These are phyloP conservation scores for Platichthys stellatus DNA, from an alignment of 2,113 vertebrate species.

Conservation along the genomic window DNA sequence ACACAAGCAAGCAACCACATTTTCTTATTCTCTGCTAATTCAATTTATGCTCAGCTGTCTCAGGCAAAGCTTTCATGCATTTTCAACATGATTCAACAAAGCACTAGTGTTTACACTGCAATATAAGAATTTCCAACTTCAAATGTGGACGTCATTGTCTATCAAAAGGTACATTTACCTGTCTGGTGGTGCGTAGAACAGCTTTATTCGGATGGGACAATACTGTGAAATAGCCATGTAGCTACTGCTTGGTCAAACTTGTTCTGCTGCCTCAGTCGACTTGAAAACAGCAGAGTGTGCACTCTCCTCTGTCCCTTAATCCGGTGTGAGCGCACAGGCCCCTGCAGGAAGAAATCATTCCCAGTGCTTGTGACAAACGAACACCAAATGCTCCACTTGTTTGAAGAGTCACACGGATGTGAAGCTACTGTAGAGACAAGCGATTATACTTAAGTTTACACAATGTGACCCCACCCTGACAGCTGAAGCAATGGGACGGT, in stretches of 20 bases:
- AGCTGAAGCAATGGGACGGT: constrained; percentile 14
- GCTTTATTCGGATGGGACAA: neutral
- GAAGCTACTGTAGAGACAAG: constrained; percentile 1
- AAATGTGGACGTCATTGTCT: neutral
- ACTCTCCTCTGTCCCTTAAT: constrained; percentile 18
- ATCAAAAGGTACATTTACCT: neutral
- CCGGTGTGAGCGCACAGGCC: neutral
- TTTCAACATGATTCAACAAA: neutral
- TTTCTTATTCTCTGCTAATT: too few species aligned
- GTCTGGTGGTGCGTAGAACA: neutral
- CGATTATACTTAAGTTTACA: constrained; percentile 35
- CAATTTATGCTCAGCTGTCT: neutral
- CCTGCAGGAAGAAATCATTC: neutral
- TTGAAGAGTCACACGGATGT: constrained; percentile 28
- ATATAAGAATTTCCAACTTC: neutral
- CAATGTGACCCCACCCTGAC: constrained; percentile 55
- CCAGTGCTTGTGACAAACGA: neutral
- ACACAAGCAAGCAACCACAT: too few species aligned
- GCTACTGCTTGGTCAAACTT: neutral
- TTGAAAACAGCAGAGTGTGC: constrained; percentile 47
- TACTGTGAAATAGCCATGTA: neutral
- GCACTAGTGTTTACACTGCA: neutral
- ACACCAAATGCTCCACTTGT: constrained; percentile 15
- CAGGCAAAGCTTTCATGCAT: neutral
- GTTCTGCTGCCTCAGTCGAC: constrained; percentile 4